Evolutionary conservation across 2,113 vertebrate species (phyloP).

Genomic region (Anas platyrhynchos): DNA sequence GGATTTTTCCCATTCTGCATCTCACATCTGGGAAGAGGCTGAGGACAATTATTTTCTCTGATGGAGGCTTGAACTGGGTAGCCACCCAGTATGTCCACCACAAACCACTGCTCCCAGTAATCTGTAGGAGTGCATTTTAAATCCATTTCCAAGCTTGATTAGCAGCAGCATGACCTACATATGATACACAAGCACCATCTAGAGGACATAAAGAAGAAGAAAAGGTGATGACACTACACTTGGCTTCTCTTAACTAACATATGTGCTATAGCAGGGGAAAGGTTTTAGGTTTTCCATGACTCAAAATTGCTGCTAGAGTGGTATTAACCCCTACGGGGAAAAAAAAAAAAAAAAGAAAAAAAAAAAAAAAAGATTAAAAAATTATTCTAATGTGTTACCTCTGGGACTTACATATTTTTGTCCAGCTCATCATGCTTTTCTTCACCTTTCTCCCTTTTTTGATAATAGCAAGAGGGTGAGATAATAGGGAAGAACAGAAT

Average conservation of each 20-base stretch:
- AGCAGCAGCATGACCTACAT: neutral
- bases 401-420: neutral
- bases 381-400: neutral
- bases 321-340: neutral
- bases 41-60: neutral
- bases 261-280: fast-evolving
- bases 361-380: neutral
- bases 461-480: neutral
- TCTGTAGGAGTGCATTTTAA: neutral
- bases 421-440: neutral
- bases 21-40: neutral
- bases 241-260: neutral
- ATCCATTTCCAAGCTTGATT: neutral
- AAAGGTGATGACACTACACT: neutral
- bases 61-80: neutral
- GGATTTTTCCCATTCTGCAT: neutral
- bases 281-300: neutral
- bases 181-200: conserved; percentile 56
- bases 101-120: neutral
- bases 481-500: neutral
- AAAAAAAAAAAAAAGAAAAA: neutral
- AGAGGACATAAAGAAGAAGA: conserved; percentile 13
- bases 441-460: neutral
- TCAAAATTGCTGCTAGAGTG: neutral
- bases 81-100: neutral